Base-by-base conservation (phyloP, 2,113 vertebrate genomes). In the Strix aluco region DNA sequence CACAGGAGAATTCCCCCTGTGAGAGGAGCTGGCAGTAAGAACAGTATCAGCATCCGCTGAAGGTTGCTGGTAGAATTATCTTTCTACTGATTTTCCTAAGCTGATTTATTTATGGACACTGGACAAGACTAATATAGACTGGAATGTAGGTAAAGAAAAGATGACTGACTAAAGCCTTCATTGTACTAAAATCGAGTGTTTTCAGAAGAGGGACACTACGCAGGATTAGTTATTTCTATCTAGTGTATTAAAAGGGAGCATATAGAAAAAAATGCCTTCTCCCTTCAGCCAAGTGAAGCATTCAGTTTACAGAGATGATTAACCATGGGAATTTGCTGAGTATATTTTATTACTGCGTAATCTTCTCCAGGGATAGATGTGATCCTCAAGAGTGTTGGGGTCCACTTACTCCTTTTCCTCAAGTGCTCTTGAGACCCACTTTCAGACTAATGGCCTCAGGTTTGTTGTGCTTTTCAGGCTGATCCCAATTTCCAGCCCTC, bases 51-150 rank as follows among this genome's bases (percentile, higher is more conserved):
- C 71, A 52, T 78, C 86, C 7, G 8, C 70, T 74, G 89, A 72
- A 90, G 95, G 90, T 44, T 92, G 54, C 75, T 96, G 92, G 88
- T 91, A 90, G 92, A 92, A 88, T 92, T 96, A 23, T 82, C 94
- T 94, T 97, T 51, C 82, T 88, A 47, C 73, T 92, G 92, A 30
- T 78, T 97, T 96, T 81, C 75, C 94, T 96, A 92, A 96, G 90
- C 91, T 94, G 84, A 92, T 96, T 96, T 97, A 94, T 95, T 97
- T 97, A 93, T 95, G 93, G 94, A 55, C 62, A 18, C 57, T 52
- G 73, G 81, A 78, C 62, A 81, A 66, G 95, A 61, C 77, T 93
- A 78, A 87, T 92, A 94, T 92, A 96, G 42, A 10, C 47, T 86
- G 63, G 69, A 84, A 90, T 7, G 44, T 70, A 90, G 93, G 90